A percentile compares a stretch with the other conserved stretches of the same genome.
Evolutionary conservation across 1,140 invertebrate genomes (phyloP).

Genomic region (Pogonomyrmex barbatus): DNA sequence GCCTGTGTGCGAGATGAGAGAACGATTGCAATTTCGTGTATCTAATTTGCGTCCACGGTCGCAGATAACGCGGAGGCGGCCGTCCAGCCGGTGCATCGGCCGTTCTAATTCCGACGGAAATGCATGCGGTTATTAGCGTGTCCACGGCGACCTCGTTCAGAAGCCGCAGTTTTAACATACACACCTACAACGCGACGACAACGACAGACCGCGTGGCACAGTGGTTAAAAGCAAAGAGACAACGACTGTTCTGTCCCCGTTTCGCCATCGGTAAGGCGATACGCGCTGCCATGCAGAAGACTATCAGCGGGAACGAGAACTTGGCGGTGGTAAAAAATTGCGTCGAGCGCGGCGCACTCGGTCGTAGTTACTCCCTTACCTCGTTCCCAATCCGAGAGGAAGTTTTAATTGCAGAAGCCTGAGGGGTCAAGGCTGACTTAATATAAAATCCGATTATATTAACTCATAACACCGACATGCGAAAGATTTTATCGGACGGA

Average conservation of each 20-base stretch:
- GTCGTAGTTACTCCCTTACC: neutral
- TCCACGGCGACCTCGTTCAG: slow-evolving; percentile 35
- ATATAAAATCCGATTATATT: slow-evolving; percentile 19
- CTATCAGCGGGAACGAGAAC: slow-evolving; percentile 4
- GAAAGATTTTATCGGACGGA: neutral
- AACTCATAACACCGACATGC: neutral
- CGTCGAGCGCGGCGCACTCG: neutral
- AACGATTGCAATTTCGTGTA: slow-evolving; percentile 52
- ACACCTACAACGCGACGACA: slow-evolving; percentile 15
- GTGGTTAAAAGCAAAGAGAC: slow-evolving; percentile 44
- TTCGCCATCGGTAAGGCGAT: slow-evolving; percentile 43
- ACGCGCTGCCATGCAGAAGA: neutral
- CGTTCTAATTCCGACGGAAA: slow-evolving; percentile 54
- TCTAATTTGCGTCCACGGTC: slow-evolving; percentile 60
- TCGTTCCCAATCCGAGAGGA: slow-evolving; percentile 37
- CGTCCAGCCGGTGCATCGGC: neutral
- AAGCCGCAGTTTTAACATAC: slow-evolving; percentile 6
- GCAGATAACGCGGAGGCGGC: slow-evolving; percentile 64
- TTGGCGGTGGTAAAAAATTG: neutral
- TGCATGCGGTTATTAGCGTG: slow-evolving; percentile 42
- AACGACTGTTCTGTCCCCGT: slow-evolving; percentile 46
- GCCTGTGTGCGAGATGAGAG: slow-evolving; percentile 38
- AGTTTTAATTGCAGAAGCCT: slow-evolving; percentile 29
- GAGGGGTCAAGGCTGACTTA: slow-evolving; percentile 27
- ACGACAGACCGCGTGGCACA: slow-evolving; percentile 13